Percentiles rank a stretch among this genome's conserved stretches.
Evolutionary conservation across 2,113 vertebrate genomes (phyloP).

Genomic region (Chloroceryle aenea): DNA sequence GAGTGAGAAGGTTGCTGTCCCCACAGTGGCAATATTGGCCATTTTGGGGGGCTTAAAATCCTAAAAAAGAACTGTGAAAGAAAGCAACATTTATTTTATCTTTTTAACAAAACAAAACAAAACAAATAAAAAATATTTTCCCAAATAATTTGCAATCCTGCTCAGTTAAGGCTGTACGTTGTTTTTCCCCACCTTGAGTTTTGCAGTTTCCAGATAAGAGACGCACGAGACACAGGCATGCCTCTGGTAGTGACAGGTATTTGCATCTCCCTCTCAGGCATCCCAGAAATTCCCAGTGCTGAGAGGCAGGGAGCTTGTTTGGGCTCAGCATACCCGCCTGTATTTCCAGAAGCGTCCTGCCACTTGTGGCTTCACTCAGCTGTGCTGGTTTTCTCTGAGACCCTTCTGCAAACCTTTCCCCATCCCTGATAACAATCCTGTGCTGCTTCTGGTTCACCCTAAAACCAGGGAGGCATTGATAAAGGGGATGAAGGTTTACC

Average conservation of each 20-base stretch:
- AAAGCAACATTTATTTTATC: background rate
- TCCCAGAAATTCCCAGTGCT: background rate
- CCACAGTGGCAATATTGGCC: fast-evolving
- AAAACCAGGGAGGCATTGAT: background rate
- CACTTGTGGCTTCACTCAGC: background rate
- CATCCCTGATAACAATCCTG: background rate
- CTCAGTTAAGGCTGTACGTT: background rate
- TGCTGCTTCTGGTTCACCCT: background rate
- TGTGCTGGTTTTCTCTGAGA: background rate
- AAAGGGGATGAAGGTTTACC: background rate
- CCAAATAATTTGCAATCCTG: background rate
- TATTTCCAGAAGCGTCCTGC: background rate
- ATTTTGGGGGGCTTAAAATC: background rate
- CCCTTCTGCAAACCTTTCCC: background rate
- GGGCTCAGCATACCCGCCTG: background rate
- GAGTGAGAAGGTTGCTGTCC: background rate
- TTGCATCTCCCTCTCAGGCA: background rate
- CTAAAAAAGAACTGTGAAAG: background rate
- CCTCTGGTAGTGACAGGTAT: background rate
- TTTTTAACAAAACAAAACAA: background rate
- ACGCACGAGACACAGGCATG: fast-evolving
- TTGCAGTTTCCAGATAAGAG: background rate
- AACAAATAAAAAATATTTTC: background rate
- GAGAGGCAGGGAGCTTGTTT: background rate
- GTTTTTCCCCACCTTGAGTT: background rate